Percentiles rank a stretch among this genome's conserved stretches.
These are phyloP conservation scores for Orthonychiurus folsomi DNA, from an alignment of 2,888 invertebrate genomes.

Conservation along the genomic window DNA sequence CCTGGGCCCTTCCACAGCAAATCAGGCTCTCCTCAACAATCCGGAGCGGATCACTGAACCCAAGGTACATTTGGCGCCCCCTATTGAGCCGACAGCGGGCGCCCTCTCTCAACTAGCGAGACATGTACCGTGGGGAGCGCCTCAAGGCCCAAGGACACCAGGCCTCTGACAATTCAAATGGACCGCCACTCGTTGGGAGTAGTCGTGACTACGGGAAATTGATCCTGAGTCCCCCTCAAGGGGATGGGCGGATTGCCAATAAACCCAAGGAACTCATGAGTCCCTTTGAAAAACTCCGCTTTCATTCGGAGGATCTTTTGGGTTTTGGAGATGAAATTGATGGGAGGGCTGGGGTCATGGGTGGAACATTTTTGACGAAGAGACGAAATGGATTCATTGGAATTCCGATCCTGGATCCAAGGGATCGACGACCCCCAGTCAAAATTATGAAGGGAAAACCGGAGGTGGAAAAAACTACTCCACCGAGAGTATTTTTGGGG, in stretches of 20 bases:
- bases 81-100: slow-evolving; percentile 38
- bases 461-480: too few species aligned
- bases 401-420: slow-evolving; percentile 17
- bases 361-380: slow-evolving; percentile 28
- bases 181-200: neutral
- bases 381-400: slow-evolving; percentile 22
- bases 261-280: slow-evolving; percentile 39
- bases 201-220: slow-evolving; percentile 35
- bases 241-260: slow-evolving; percentile 38
- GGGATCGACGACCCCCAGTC: too few species aligned
- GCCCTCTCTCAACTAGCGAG: slow-evolving; percentile 63
- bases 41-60: slow-evolving; percentile 43
- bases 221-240: slow-evolving; percentile 37
- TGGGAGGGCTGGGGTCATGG: slow-evolving; percentile 8
- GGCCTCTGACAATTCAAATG: neutral
- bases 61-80: slow-evolving; percentile 28
- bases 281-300: slow-evolving; percentile 41
- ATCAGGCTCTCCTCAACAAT: slow-evolving; percentile 44
- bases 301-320: slow-evolving; percentile 36
- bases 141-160: slow-evolving; percentile 48
- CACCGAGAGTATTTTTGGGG: too few species aligned
- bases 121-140: slow-evolving; percentile 65
- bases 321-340: slow-evolving; percentile 17
- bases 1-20: slow-evolving; percentile 9
- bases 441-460: too few species aligned